phyloP scores from a whole-genome alignment of 2,797 vertebrate species.

The Staurois parvus region DNA sequence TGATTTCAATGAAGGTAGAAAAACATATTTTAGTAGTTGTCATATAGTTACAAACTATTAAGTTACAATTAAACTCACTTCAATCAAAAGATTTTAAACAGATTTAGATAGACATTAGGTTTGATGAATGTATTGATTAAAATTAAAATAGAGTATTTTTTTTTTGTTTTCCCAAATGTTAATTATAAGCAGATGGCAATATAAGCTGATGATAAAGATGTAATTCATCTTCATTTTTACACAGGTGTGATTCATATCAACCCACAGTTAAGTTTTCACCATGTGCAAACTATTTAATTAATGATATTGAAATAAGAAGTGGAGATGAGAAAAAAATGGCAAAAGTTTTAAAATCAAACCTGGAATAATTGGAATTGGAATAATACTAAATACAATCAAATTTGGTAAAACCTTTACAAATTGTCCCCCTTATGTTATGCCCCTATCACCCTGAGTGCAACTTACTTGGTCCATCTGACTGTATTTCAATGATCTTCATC shows the following conservation, averaged over 20 bases:
- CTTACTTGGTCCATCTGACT: no score
- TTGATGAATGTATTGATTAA: conserved; percentile 49
- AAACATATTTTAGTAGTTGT: not conserved
- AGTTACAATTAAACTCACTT: not conserved
- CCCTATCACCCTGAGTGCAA: no score
- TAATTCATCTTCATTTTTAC: conserved; percentile 55
- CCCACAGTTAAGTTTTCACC: conserved; percentile 15
- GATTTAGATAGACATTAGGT: conserved; percentile 12
- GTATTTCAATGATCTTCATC: no score
- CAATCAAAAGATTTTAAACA: conserved; percentile 1
- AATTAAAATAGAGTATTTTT: conserved; percentile 31
- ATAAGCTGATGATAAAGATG: conserved; percentile 18
- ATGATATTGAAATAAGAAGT: conserved; percentile 15
- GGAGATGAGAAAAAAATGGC: not conserved
- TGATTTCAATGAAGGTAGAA: no score
- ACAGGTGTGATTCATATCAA: conserved; percentile 40
- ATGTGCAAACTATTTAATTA: conserved; percentile 1
- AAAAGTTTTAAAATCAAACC: not conserved
- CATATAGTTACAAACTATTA: not conserved
- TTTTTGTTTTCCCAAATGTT: conserved; percentile 33
- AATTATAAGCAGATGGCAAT: conserved; percentile 51
- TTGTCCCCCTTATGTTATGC: no score
- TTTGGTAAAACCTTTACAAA: no score
- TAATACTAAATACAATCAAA: no score
- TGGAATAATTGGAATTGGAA: no score